phyloP scores from a whole-genome alignment of 30 jellyfish, hydroid and myxozoan genomes.

The Turritopsis dohrnii region DNA sequence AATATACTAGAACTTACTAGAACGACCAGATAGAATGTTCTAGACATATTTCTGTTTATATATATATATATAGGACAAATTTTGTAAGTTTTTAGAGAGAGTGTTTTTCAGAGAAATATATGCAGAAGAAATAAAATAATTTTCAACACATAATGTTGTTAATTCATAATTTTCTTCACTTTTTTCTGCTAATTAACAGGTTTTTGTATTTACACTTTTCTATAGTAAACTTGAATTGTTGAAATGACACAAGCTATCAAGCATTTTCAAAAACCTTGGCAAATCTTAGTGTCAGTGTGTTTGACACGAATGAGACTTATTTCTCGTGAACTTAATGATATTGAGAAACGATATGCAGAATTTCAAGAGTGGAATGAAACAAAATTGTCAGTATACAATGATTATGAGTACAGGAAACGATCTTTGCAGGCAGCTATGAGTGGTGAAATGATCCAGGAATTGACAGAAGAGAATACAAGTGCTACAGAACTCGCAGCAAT shows the following conservation, averaged over 20 bases:
- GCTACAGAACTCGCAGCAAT: slow-evolving; percentile 2
- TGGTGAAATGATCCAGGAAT: background rate
- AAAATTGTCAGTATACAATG: slow-evolving; percentile 22
- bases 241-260: slow-evolving; percentile 2
- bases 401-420: slow-evolving; percentile 18
- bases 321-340: slow-evolving; percentile 16
- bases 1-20: no score
- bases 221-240: no score
- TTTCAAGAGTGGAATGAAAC: slow-evolving; percentile 9
- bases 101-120: no score
- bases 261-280: slow-evolving; percentile 39
- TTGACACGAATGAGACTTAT: slow-evolving; percentile 20
- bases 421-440: background rate
- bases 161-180: no score
- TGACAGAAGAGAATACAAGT: background rate
- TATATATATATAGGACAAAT: no score
- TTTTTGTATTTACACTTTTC: no score
- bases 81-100: no score
- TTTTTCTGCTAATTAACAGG: no score
- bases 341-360: slow-evolving; percentile 26
- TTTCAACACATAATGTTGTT: no score
- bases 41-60: no score
- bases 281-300: slow-evolving; percentile 31
- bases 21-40: no score
- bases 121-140: no score